Base-by-base conservation (phyloP, 2,888 invertebrate species). In the Ophion obscuratus region DNA sequence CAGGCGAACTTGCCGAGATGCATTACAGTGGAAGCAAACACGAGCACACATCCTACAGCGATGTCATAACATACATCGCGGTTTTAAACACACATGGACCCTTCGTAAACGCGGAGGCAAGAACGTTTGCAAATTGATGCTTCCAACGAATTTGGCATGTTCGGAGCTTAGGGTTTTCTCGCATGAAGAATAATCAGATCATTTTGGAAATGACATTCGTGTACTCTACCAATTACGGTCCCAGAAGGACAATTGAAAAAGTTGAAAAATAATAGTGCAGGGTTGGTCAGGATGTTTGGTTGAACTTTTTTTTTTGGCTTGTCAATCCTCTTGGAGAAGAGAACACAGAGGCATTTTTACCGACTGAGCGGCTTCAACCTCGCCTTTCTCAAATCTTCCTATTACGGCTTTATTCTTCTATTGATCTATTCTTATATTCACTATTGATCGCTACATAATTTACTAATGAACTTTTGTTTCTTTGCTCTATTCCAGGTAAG, bases 401-500 rank as follows among this genome's bases (percentile, higher is more conserved):
- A 17, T 53, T 17, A 14, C 3, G 17, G 3, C 0, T 53, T 53
- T 53, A 17, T 53, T 53, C 53, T 17, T 53, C 17, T 5, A 2
- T n/a, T n/a, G n/a, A n/a, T n/a, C n/a, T n/a, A n/a, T n/a, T n/a
- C n/a, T n/a, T n/a, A n/a, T n/a, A n/a, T n/a, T n/a, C 17, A 4
- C 5, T 5, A 53, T 14, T 5, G 17, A 17, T 17, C 17, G 17
- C 11, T 53, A 4, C 14, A 14, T 17, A 53, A 53, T n/a, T 61
- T 59, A 36, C n/a, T 10, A 36, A 74, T 27, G 53, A 68, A 31
- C 11, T 75, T 64, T 81, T 47, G 20, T 83, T 62, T 76, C n/a
- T 80, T 84, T 83, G 79, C 47, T 88, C 24, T 90, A 88, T 91
- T 91, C 59, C 87, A 91, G 91, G 91, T 91, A 89, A 91, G 91